These are phyloP conservation scores for Hirundichthys speculiger DNA, from an alignment of 2,113 vertebrate genomes.

Conservation along the genomic window DNA sequence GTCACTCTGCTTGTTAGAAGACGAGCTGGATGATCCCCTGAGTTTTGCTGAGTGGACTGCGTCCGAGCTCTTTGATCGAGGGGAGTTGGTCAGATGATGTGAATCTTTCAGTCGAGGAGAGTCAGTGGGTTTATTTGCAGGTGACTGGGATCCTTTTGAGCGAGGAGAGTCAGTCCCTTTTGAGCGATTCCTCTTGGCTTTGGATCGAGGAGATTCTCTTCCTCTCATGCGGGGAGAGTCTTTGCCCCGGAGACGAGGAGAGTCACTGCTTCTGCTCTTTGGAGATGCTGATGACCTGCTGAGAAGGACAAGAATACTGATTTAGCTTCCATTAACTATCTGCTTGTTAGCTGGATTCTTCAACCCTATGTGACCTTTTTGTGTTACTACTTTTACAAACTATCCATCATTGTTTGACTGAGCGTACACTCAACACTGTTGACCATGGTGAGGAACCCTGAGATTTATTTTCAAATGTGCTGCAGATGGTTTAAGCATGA, in stretches of 20 bases:
- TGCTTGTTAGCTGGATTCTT: background rate
- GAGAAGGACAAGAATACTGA: background rate
- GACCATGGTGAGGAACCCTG: too few relatives aligned
- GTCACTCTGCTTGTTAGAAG: conserved; percentile 32
- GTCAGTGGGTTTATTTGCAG: conserved; percentile 21
- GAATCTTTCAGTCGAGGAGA: conserved; percentile 38
- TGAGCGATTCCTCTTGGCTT: conserved; percentile 60
- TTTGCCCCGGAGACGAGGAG: conserved; percentile 59
- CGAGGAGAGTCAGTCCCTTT: conserved; percentile 61
- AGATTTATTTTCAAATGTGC: too few relatives aligned
- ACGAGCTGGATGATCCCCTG: background rate
- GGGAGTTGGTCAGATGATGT: conserved; percentile 9
- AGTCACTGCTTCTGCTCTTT: conserved; percentile 67
- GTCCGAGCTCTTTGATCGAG: conserved; percentile 26
- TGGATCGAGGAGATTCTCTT: conserved; percentile 73
- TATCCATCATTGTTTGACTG: too few relatives aligned
- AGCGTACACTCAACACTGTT: too few relatives aligned
- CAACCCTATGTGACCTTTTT: background rate
- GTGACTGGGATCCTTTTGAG: conserved; percentile 51
- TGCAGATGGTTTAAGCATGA: too few relatives aligned
- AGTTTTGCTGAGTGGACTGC: conserved; percentile 27
- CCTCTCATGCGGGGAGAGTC: conserved; percentile 69
- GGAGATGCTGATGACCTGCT: conserved; percentile 56
- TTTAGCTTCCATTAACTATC: background rate
- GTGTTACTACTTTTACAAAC: too few relatives aligned